Evolutionary conservation across 2,797 vertebrate species (phyloP).

Genomic region (Gobionotothen gibberifrons): DNA sequence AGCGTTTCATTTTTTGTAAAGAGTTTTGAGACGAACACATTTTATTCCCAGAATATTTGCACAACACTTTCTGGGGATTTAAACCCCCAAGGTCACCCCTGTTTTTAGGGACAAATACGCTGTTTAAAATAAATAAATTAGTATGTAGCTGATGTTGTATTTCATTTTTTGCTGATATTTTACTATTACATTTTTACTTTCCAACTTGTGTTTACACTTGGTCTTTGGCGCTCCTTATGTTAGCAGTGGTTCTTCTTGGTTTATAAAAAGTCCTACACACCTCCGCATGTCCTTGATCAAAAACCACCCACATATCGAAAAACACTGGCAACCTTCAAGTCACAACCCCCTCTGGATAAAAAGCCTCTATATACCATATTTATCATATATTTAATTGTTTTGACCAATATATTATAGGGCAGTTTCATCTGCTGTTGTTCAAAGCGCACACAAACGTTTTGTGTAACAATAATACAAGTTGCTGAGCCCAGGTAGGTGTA

Average conservation of each 20-base stretch:
- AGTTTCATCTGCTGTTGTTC: slow-evolving; percentile 32
- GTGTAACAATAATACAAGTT: slow-evolving; percentile 35
- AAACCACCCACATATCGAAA: slow-evolving; percentile 35
- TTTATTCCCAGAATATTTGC: not conserved
- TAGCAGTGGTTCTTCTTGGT: not conserved
- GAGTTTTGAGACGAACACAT: too few species aligned
- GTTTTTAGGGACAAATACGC: not conserved
- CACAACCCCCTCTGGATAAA: slow-evolving; percentile 18
- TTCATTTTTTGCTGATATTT: not conserved
- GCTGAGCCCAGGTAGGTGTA: slow-evolving; percentile 65
- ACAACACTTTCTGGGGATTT: not conserved
- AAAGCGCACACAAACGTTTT: slow-evolving; percentile 44
- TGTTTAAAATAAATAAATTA: not conserved
- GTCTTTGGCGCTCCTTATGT: not conserved
- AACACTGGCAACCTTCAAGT: slow-evolving; percentile 20
- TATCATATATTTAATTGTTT: slow-evolving; percentile 28
- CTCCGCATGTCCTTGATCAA: slow-evolving; percentile 20
- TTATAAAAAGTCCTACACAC: slow-evolving; percentile 4
- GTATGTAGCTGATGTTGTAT: not conserved
- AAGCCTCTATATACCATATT: slow-evolving; percentile 19
- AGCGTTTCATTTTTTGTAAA: not conserved
- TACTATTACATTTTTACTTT: not conserved
- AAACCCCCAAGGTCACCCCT: not conserved
- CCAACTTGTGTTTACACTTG: not conserved
- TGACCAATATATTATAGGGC: slow-evolving; percentile 35